These are phyloP conservation scores for Leptopilina boulardi DNA, from an alignment of 1,140 invertebrate species.

Conservation along the genomic window DNA sequence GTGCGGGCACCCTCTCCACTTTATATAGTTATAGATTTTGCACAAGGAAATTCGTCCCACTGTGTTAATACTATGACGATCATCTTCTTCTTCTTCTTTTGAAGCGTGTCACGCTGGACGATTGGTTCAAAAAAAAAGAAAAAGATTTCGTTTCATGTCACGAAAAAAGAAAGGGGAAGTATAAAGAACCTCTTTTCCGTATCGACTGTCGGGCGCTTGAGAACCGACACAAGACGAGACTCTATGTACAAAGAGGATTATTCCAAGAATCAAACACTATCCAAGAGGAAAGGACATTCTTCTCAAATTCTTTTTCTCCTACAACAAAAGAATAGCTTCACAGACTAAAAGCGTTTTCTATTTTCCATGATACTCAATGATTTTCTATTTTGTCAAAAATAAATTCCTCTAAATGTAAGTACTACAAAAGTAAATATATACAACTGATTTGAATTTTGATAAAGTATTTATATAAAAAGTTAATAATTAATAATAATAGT, in stretches of 20 bases:
- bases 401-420: too few relatives aligned
- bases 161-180: not conserved
- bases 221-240: constrained; percentile 14
- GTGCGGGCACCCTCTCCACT: constrained; percentile 38
- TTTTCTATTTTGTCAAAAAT: not conserved
- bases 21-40: constrained; percentile 58
- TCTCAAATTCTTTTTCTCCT: not conserved
- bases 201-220: not conserved
- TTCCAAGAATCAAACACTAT: constrained; percentile 19
- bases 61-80: constrained; percentile 40
- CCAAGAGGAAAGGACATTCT: constrained; percentile 18
- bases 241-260: constrained; percentile 22
- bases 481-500: too few relatives aligned
- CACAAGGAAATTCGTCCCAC: constrained; percentile 41
- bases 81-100: too few relatives aligned
- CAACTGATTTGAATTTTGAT: too few relatives aligned
- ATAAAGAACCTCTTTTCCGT: constrained; percentile 13
- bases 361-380: constrained; percentile 2
- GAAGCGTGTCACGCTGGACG: constrained; percentile 34
- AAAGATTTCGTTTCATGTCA: constrained; percentile 28
- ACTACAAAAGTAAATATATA: too few relatives aligned
- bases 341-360: not conserved
- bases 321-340: not conserved
- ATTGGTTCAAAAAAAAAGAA: constrained; percentile 20
- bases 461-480: too few relatives aligned